A percentile compares a stretch with the other conserved stretches of the same genome.
Evolutionary conservation across 2,113 vertebrate genomes (phyloP).

Genomic region (Pterocles orientalis): DNA sequence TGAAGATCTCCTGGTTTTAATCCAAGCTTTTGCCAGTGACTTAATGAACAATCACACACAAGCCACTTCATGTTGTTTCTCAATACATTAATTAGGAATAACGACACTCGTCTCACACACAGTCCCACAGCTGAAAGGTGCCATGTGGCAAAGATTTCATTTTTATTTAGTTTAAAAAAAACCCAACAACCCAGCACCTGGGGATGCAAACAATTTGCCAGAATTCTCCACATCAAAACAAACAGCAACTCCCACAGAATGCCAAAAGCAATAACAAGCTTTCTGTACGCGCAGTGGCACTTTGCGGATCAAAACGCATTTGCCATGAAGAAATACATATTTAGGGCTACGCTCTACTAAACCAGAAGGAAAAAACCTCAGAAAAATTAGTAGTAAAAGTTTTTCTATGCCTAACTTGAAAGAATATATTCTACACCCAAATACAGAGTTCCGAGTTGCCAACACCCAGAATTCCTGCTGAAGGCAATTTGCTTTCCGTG

Average conservation of each 20-base stretch:
- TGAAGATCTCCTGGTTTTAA: not conserved
- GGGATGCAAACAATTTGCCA: not conserved
- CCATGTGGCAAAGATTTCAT: not conserved
- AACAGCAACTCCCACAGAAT: not conserved
- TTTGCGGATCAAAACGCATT: not conserved
- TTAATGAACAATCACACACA: slow-evolving; percentile 29
- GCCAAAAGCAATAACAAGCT: not conserved
- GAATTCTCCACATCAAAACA: not conserved
- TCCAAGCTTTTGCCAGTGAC: not conserved
- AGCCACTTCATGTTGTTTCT: slow-evolving; percentile 29
- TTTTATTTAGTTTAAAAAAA: not conserved
- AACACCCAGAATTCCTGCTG: not conserved
- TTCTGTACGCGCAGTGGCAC: not conserved
- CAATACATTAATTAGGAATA: not conserved
- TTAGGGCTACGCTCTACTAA: not conserved
- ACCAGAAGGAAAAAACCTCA: not conserved
- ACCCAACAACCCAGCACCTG: not conserved
- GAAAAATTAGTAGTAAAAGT: not conserved
- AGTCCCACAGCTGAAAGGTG: not conserved
- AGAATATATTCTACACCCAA: not conserved
- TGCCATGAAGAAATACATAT: not conserved
- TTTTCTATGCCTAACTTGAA: not conserved
- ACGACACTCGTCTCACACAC: not conserved
- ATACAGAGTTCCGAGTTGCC: not conserved
- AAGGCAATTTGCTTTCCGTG: not conserved